Evolutionary conservation across 2,888 invertebrate species (phyloP).

Genomic region (Megaustenia siamemsis): DNA sequence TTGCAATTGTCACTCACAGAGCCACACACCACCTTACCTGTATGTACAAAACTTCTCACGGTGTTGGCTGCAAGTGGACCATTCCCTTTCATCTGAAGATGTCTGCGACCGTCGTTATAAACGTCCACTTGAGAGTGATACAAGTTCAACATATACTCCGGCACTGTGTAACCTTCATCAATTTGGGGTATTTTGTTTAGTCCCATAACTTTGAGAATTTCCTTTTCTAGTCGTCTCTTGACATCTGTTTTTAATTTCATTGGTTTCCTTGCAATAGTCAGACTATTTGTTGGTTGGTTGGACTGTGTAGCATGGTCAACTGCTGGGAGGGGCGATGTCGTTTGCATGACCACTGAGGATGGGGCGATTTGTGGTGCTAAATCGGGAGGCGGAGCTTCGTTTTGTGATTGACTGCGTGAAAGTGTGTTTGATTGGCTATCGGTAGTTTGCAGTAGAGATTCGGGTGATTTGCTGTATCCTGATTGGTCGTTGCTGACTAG

Average conservation of each 20-base stretch:
- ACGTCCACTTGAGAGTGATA: constrained; percentile 85
- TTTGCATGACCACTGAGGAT: not conserved
- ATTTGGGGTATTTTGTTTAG: constrained; percentile 83
- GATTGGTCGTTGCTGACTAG: not conserved
- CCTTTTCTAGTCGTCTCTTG: constrained; percentile 83
- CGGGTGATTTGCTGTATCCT: not conserved
- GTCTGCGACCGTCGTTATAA: constrained; percentile 84
- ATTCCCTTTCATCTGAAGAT: constrained; percentile 64
- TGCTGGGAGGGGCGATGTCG: not conserved
- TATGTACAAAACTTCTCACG: constrained; percentile 74
- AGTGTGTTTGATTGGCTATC: not conserved
- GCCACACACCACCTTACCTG: constrained; percentile 63
- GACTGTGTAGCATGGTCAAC: not conserved
- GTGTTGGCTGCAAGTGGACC: constrained; percentile 73
- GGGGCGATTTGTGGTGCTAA: not conserved
- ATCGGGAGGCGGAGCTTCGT: not conserved
- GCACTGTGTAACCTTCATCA: constrained; percentile 83
- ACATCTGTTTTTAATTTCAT: constrained; percentile 64
- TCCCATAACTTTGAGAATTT: constrained; percentile 85
- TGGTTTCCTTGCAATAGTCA: not conserved
- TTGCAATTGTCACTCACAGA: too few species aligned
- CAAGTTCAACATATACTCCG: constrained; percentile 89
- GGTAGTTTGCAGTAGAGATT: not conserved
- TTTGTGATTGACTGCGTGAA: not conserved
- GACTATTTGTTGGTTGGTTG: not conserved